Conservation (phyloP, 2,113 vertebrate species). For the Peucedramus taeniatus region DNA sequence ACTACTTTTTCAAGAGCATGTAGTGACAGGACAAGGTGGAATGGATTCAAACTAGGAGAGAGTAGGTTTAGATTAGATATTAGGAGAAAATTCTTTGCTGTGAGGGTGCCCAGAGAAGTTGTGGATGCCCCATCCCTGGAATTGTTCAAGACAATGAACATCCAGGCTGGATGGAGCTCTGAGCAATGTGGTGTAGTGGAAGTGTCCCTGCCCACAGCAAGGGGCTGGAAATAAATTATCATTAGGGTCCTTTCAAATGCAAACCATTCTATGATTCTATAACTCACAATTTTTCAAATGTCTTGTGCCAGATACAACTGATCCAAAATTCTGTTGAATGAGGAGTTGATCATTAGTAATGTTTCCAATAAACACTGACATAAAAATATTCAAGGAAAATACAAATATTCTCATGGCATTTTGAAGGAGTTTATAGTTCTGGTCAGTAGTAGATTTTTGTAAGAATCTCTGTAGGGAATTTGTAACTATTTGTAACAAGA, state of each 20-base stretch:
- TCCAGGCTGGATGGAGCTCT: neutral
- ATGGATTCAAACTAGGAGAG: neutral
- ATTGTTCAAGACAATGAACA: neutral
- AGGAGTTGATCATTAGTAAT: neutral
- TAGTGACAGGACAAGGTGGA: neutral
- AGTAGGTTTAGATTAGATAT: neutral
- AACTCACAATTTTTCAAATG: neutral
- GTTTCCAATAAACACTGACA: neutral
- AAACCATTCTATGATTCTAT: neutral
- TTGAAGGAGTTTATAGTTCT: neutral
- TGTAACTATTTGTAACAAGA: neutral
- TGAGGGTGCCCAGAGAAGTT: neutral
- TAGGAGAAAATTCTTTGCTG: neutral
- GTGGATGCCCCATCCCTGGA: neutral
- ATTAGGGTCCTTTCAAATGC: neutral
- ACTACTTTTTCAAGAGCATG: neutral
- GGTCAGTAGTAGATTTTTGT: neutral
- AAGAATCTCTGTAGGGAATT: neutral
- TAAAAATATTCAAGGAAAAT: neutral
- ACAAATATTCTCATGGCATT: neutral
- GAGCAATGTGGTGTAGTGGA: fast-evolving
- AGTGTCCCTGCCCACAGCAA: neutral
- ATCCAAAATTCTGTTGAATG: neutral
- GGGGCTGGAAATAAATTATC: neutral
- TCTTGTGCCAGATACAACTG: neutral